phyloP scores from a whole-genome alignment of 2,888 invertebrate species.

The Hecatera dysodea region DNA sequence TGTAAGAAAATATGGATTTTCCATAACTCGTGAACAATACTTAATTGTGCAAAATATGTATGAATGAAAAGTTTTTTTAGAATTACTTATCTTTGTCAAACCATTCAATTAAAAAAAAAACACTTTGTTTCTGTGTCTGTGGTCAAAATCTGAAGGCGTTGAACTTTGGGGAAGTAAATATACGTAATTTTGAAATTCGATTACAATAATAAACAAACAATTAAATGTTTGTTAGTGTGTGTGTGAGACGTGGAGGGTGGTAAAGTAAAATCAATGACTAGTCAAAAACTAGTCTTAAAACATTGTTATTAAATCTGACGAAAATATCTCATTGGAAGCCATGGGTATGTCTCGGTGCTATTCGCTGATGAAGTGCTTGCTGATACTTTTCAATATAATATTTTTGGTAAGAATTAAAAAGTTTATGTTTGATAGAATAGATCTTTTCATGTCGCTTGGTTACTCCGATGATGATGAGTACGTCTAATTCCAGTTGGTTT shows the following conservation, averaged over 20 bases:
- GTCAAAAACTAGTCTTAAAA: slow-evolving; percentile 1
- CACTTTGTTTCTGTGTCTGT: too few species aligned
- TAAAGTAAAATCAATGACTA: slow-evolving; percentile 25
- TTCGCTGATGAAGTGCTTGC: slow-evolving; percentile 93
- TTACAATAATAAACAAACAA: neutral
- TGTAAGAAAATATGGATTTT: neutral
- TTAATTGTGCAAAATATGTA: neutral
- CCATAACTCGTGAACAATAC: neutral
- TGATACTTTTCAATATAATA: slow-evolving; percentile 93
- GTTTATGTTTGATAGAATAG: neutral
- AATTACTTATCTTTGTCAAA: slow-evolving; percentile 11
- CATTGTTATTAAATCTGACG: neutral
- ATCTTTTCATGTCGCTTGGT: neutral
- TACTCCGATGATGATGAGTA: neutral
- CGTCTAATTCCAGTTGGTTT: neutral
- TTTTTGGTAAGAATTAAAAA: slow-evolving; percentile 92
- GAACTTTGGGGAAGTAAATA: slow-evolving; percentile 37
- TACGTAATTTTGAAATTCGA: slow-evolving; percentile 12
- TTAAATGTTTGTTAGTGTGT: neutral
- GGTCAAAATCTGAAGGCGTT: slow-evolving; percentile 30
- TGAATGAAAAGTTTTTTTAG: slow-evolving; percentile 10
- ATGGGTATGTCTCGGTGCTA: slow-evolving; percentile 94
- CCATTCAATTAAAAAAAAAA: too few species aligned
- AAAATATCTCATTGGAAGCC: slow-evolving; percentile 20
- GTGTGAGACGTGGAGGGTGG: neutral